Percentiles rank a stretch among this genome's conserved stretches.
Evolutionary conservation across 2,113 vertebrate genomes (phyloP).

Genomic region (Ammodramus savannarum): DNA sequence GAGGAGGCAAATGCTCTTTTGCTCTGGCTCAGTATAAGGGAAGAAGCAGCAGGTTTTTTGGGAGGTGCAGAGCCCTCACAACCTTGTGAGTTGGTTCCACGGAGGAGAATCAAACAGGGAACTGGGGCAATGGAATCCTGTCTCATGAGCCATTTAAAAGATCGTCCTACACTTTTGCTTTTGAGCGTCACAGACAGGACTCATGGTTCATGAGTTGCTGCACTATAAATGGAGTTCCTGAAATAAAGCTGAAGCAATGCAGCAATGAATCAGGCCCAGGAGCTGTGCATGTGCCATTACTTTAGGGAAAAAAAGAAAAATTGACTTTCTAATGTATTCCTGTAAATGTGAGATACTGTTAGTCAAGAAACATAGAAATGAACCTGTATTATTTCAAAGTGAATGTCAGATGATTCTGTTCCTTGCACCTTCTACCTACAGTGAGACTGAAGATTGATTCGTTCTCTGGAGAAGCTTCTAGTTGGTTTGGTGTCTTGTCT

Average conservation of each 20-base stretch:
- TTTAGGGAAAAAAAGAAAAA: neutral
- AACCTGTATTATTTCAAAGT: neutral
- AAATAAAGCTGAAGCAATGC: conserved; percentile 12
- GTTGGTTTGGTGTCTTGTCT: neutral
- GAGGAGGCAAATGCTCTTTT: neutral
- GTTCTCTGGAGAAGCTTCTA: neutral
- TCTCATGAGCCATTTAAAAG: neutral
- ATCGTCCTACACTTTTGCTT: neutral
- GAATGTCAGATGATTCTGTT: conserved; percentile 8
- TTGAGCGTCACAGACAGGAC: neutral
- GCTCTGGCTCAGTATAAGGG: neutral
- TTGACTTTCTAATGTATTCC: neutral
- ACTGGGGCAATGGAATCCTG: neutral
- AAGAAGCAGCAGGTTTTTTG: neutral
- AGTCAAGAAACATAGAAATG: neutral
- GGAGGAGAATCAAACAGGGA: neutral
- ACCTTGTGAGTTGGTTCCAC: neutral
- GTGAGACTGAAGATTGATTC: neutral
- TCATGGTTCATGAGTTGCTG: neutral
- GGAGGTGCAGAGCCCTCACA: neutral
- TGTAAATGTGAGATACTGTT: neutral
- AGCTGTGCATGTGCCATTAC: neutral
- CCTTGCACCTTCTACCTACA: neutral
- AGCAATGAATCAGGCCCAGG: neutral
- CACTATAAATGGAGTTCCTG: neutral